Evolutionary conservation across 2,113 vertebrate genomes (phyloP), one percentile per base, ranked within the genome.

Genomic region (Rhadina sibilatrix): DNA sequence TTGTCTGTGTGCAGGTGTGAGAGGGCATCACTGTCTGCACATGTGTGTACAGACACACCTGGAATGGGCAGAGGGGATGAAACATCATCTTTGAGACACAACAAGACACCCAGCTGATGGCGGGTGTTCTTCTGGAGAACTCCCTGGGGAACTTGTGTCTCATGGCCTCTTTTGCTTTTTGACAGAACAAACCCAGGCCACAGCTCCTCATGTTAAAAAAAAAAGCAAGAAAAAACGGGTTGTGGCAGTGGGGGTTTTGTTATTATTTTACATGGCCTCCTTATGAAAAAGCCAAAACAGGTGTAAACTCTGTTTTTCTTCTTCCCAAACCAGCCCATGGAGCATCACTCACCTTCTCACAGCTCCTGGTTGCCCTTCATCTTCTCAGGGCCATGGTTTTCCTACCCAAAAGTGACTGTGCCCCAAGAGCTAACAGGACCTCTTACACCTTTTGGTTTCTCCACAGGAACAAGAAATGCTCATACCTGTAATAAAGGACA

Each of bases 1-100:
- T 49, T 54, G 50, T 68, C 37, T 2, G 1, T 33, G 28, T 46
- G 49, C 59, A 42, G 53, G 28, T 35, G 16, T 54, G 59, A 38
- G 25, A 22, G 15, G 8, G 15, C 40, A 20, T 33, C 0, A 0
- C 53, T 77, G 5, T 38, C 64, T 71, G 38, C 46, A 68, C 1
- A 0, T 10, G 5, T 37, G 27, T 37, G 18, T n/a, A 28, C 0
- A 0, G 24, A 30, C 0, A 0, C n/a, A 52, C 57, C 23, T 68
- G 76, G 44, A 69, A 64, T 0, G 1, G 12, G 21, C 53, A 72
- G 35, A 64, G 0, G 0, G 30, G 30, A 42, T 23, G 35, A 64
- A 84, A 78, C 8, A 5, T 54, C 42, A 16, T 17, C 40, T 82
- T 47, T 9, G 6, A 57, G 80, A 60, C 37, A 14, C 70, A 82